Base-by-base conservation (phyloP, 2,113 vertebrate genomes). In the zebrafish (Danio rerio) region DNA sequence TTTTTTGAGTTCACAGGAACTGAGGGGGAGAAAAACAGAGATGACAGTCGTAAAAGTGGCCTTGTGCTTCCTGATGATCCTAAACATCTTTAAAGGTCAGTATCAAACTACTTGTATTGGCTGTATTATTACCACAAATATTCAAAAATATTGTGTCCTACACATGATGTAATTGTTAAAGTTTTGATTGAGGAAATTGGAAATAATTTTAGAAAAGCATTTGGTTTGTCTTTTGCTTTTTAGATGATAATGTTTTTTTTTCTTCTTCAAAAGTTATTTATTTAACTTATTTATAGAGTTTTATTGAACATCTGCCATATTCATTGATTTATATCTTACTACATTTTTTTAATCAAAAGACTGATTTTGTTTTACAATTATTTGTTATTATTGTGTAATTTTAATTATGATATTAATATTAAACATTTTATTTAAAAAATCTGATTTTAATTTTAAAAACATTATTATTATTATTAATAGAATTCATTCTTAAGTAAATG, bases 1-100 rank as follows among this genome's bases (percentile, higher is more conserved):
- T 11, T 71, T 11, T 63, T 80, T 81, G 81, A 80, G 47, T 6
- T 58, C 20, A 4, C 75, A 73, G 79, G 86, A 59, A 65, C 40
- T 8, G 1, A 76, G 21, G 15, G 71, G 42, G 68, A 65, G 45
- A 50, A 47, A 78, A 71, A 68, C 53, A 55, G 16, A 12, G 56
- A 92, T 91, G 91, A 47, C 43, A 73, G 59, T 55, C 5, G 78
- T 81, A 55, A 59, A 72, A 8, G 1, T 84, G n/a, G 0, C 83
- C 13, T 76, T 89, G 47, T 31, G 21, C 65, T 68, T 78, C 8
- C 45, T 74, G 9, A 18, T 75, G n/a, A 66, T 59, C 47, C 66
- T 50, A 74, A 69, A 50, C 55, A n/a, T 61, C 2, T 40, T 76
- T 50, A 49, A 75, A 80, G 71, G 74, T 83, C 43, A 79, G 62